Conservation (phyloP, 1,140 invertebrate species). For the Nephotettix cincticeps region DNA sequence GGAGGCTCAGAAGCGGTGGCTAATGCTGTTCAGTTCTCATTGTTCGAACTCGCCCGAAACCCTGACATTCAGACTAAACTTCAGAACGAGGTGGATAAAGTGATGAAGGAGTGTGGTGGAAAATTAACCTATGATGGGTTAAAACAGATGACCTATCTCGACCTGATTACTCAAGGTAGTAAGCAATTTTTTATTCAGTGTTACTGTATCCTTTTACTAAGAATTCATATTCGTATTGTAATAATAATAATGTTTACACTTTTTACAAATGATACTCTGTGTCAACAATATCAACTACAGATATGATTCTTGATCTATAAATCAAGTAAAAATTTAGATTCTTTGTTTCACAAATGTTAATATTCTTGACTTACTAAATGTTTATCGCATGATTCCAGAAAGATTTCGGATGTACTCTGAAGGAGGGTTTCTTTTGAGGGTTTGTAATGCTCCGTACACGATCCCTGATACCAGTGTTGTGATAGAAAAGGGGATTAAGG, state of each 20-base stretch:
- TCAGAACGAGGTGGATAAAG: conserved; percentile 54
- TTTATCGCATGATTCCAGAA: conserved; percentile 39
- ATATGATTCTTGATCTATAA: neutral
- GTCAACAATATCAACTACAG: neutral
- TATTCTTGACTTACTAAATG: neutral
- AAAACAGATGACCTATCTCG: conserved; percentile 53
- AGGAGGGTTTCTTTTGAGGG: conserved; percentile 43
- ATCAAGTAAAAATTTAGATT: neutral
- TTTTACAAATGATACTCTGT: neutral
- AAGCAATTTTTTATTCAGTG: neutral
- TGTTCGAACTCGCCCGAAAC: conserved; percentile 54
- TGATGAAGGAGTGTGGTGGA: neutral
- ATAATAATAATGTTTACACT: neutral
- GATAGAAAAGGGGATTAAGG: conserved; percentile 52
- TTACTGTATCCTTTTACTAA: neutral
- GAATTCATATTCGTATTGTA: neutral
- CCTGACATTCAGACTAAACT: conserved; percentile 57
- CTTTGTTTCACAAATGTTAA: neutral
- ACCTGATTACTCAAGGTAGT: conserved; percentile 53
- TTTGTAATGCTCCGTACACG: conserved; percentile 50
- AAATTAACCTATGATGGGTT: conserved; percentile 52
- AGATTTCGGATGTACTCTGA: conserved; percentile 58
- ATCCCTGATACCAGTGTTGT: conserved; percentile 56
- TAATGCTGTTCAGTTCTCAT: conserved; percentile 48
- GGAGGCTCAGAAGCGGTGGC: conserved; percentile 60